Evolutionary conservation across 2,113 vertebrate species (phyloP), one percentile per base, ranked within the genome.

Genomic region (Takifugu flavidus): DNA sequence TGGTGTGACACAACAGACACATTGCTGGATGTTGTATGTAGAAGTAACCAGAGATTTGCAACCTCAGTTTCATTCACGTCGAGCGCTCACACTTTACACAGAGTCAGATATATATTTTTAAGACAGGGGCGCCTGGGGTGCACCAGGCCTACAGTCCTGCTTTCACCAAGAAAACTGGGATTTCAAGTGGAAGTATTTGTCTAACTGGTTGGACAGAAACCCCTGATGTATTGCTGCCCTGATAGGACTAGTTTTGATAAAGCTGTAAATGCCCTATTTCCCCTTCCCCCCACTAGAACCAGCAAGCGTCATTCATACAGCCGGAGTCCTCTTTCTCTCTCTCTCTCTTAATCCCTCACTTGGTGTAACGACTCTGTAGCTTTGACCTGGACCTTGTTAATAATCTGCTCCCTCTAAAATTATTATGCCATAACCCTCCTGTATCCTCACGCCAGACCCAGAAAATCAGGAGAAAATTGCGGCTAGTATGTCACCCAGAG

Each of bases 371-470:
- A 77, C 82, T 62, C 79, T 57, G 62, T 61, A 62, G 75, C 50
- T 75, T 65, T 77, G 78, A 76, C 75, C 74, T 65, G 63, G 47
- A 71, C 70, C 62, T 65, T 2, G 43, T 77, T 77, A 80, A 82
- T 83, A 86, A 87, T 82, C 86, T 80, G 58, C 71, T 62, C 78
- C 85, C 73, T 79, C 76, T 65, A 84, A 58, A 76, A 63, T 53
- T 68, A 78, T 80, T 63, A 76, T 67, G 56, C 49, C 46, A 49
- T 7, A 56, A 59, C 64, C 67, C 51, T 53, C 68, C 62, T 63
- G 59, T 54, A 57, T 27, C 62, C 56, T 75, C 66, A 61, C 13
- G 52, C 56, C 12, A 75, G 47, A 53, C 56, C 70, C 5, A 28
- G 27, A 39, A 51, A 50, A 46, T n/a, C 25, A 31, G 45, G 49